phyloP scores from a whole-genome alignment of 2,797 vertebrate genomes.

The Sylvia borin region DNA sequence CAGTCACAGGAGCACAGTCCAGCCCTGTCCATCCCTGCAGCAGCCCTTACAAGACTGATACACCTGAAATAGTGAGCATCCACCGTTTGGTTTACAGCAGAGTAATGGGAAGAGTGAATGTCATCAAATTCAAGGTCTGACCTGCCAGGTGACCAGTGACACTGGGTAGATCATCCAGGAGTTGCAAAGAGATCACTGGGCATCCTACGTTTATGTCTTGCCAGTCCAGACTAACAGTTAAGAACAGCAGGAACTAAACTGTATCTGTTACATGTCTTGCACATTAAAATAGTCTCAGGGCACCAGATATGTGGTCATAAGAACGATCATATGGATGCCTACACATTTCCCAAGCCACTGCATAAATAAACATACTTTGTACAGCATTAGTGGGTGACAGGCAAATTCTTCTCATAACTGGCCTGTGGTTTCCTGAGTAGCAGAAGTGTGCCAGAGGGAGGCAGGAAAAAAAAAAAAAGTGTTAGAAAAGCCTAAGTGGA shows the following conservation, averaged over 20 bases:
- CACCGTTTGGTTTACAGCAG: background rate
- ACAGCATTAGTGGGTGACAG: background rate
- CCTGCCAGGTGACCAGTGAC: background rate
- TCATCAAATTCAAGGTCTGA: background rate
- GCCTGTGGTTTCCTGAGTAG: slow-evolving; percentile 9
- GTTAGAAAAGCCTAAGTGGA: background rate
- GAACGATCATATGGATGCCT: background rate
- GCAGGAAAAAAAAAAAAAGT: background rate
- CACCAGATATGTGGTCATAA: background rate
- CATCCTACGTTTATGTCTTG: background rate
- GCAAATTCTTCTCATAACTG: background rate
- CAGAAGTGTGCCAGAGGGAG: background rate
- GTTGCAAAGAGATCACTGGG: background rate
- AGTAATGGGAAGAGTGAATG: background rate
- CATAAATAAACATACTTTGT: background rate
- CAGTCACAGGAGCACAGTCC: background rate
- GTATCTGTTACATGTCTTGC: background rate
- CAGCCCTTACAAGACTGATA: background rate
- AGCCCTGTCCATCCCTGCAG: background rate
- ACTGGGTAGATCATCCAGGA: background rate
- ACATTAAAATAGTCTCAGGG: background rate
- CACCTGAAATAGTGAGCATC: background rate
- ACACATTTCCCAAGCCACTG: background rate
- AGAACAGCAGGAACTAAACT: background rate
- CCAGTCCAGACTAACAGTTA: background rate